Evolutionary conservation across 1,140 invertebrate genomes (phyloP), one percentile per base, ranked within the genome.

Genomic region (Drosophila pectinifera): DNA sequence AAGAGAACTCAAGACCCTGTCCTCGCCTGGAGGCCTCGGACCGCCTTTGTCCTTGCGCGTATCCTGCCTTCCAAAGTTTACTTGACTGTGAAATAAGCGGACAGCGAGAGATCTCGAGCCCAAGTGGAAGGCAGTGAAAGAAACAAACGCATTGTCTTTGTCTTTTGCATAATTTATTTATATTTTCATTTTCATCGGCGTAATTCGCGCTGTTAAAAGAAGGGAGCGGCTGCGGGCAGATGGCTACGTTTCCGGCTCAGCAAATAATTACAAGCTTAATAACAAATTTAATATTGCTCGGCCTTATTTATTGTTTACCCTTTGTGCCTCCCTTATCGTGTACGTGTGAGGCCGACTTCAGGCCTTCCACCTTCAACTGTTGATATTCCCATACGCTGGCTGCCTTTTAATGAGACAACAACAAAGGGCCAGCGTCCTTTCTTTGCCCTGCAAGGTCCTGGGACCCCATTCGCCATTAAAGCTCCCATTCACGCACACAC

Each of bases 201-300:
- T 74, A 65, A 57, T 75, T 75, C 73, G 59, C 73, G 45, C 45
- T 55, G 58, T 74, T 74, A 74, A 74, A 51, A 38, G 8, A 39
- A 70, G 69, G 63, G 20, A 59, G 64, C 46, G 53, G 46, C 58
- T 34, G 34, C 59, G 51, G 75, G 61, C 67, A 82, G 73, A 69
- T 83, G 79, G 67, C 78, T 83, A 79, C 83, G 79, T 67, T 88
- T 86, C 67, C 75, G 75, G 56, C 64, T 76, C 70, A 69, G 67
- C 65, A 86, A 86, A 86, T 86, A 86, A 86, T 86, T 88, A 86
- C 83, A 69, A 69, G 83, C 83, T 86, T 86, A 86, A 86, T 86
- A 86, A 83, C 83, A 86, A 86, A 86, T 86, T 86, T 88, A 86
- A 86, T 86, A 83, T 83, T 73, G 79, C 74, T 51, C 43, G 57